A percentile compares a stretch with the other conserved stretches of the same genome.
These are phyloP conservation scores for Hypomesus transpacificus DNA, from an alignment of 2,113 vertebrate genomes.

Conservation along the genomic window DNA sequence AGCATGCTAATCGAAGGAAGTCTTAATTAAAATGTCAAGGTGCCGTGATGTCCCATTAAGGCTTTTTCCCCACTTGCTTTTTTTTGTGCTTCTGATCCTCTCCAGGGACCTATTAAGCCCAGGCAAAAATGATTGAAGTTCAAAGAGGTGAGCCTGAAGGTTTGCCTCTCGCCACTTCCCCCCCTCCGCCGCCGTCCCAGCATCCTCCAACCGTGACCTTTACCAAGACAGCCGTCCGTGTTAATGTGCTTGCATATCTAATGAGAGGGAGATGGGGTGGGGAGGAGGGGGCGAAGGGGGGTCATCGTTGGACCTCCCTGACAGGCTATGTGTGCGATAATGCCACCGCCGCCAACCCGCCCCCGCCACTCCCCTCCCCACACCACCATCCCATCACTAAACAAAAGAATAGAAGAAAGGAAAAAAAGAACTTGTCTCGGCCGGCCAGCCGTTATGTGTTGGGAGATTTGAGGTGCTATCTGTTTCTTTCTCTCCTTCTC, in stretches of 20 bases:
- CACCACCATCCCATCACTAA: slow-evolving; percentile 27
- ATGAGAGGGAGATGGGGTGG: slow-evolving; percentile 64
- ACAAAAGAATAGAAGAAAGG: slow-evolving; percentile 28
- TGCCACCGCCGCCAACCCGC: slow-evolving; percentile 57
- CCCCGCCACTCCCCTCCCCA: slow-evolving; percentile 23
- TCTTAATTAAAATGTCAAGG: slow-evolving; percentile 85
- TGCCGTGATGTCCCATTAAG: slow-evolving; percentile 77
- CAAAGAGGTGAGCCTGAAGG: slow-evolving; percentile 76
- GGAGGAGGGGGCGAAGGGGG: neutral
- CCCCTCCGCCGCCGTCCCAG: slow-evolving; percentile 55
- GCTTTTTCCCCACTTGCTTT: slow-evolving; percentile 47
- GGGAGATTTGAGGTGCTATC: slow-evolving; percentile 48
- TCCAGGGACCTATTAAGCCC: slow-evolving; percentile 76
- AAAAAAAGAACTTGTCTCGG: slow-evolving; percentile 33
- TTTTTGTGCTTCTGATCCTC: slow-evolving; percentile 70
- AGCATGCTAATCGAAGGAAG: slow-evolving; percentile 72
- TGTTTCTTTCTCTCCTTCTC: slow-evolving; percentile 3
- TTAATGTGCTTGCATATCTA: slow-evolving; percentile 78
- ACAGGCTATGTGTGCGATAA: slow-evolving; percentile 69
- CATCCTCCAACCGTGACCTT: slow-evolving; percentile 77
- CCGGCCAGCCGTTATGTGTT: slow-evolving; percentile 30
- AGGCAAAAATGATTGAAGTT: slow-evolving; percentile 78
- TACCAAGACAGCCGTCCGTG: slow-evolving; percentile 70
- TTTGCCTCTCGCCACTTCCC: slow-evolving; percentile 63
- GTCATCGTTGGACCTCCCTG: slow-evolving; percentile 66